These are phyloP conservation scores for Drosophila ananassae DNA, from an alignment of 1,140 invertebrate genomes.

Conservation along the genomic window DNA sequence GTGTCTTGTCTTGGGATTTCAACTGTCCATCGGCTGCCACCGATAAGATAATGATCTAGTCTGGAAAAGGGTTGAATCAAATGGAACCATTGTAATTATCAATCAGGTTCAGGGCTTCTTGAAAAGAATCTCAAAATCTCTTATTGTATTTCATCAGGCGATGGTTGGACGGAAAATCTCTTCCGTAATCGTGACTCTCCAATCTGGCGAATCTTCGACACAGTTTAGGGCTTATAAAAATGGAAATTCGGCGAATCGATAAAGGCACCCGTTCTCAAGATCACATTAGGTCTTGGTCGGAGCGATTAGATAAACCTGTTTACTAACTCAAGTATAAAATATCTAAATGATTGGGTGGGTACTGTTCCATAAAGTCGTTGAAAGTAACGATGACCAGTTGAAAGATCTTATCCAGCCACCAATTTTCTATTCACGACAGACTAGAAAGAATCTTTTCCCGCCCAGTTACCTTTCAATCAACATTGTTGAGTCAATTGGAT, in stretches of 20 bases:
- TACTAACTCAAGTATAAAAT: conserved; percentile 19
- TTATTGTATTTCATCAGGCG: conserved; percentile 17
- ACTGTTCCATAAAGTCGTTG: background rate
- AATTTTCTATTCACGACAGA: background rate
- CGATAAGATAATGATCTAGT: conserved; percentile 42
- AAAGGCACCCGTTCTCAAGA: conserved; percentile 39
- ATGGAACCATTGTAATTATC: background rate
- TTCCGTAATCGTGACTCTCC: conserved; percentile 53
- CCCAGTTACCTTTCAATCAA: background rate
- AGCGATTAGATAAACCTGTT: conserved; percentile 61
- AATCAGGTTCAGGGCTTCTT: background rate
- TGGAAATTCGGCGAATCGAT: conserved; percentile 43
- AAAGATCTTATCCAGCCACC: background rate
- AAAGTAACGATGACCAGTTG: conserved; percentile 38
- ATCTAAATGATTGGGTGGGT: conserved; percentile 24
- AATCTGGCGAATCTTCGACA: conserved; percentile 22
- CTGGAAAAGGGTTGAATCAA: conserved; percentile 1
- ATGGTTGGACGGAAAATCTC: conserved; percentile 2
- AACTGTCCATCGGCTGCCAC: conserved; percentile 5
- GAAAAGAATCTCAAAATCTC: background rate
- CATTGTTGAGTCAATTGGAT: background rate
- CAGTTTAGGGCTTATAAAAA: conserved; percentile 57
- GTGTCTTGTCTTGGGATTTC: conserved; percentile 29
- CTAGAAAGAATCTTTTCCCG: background rate
- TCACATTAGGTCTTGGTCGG: conserved; percentile 39